Conservation (phyloP, 2,797 vertebrate species). For the Anolis apletophallus region DNA sequence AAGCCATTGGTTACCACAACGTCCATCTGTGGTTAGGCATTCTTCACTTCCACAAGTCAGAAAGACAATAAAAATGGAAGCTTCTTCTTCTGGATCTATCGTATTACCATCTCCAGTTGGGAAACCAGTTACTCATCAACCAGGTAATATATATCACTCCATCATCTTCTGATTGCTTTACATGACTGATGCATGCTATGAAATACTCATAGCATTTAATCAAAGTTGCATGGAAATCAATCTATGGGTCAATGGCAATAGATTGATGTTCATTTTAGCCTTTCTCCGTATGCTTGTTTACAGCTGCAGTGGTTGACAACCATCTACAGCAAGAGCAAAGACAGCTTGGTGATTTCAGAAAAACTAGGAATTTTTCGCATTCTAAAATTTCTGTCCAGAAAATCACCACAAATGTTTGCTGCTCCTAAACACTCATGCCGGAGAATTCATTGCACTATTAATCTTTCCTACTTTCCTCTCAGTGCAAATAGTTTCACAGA, state of each 20-base stretch:
- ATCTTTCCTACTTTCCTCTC: not conserved
- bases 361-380: slow-evolving; percentile 9
- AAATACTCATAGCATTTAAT: slow-evolving; percentile 5
- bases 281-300: slow-evolving; percentile 7
- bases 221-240: not conserved
- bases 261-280: not conserved
- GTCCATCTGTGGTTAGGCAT: slow-evolving; percentile 78
- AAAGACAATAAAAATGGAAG: slow-evolving; percentile 87
- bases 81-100: slow-evolving; percentile 81
- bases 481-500: not conserved
- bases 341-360: slow-evolving; percentile 2
- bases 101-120: slow-evolving; percentile 79
- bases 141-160: slow-evolving; percentile 75
- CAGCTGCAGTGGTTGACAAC: not conserved
- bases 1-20: slow-evolving; percentile 78
- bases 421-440: not conserved
- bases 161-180: slow-evolving; percentile 7
- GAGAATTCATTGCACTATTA: not conserved
- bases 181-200: not conserved
- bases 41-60: slow-evolving; percentile 77
- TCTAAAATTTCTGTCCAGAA: not conserved
- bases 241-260: slow-evolving; percentile 7
- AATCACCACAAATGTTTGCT: not conserved
- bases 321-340: not conserved
- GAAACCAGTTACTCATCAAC: slow-evolving; percentile 79